Conservation (phyloP, 2,888 invertebrate genomes). For the Vandiemenella viatica region DNA sequence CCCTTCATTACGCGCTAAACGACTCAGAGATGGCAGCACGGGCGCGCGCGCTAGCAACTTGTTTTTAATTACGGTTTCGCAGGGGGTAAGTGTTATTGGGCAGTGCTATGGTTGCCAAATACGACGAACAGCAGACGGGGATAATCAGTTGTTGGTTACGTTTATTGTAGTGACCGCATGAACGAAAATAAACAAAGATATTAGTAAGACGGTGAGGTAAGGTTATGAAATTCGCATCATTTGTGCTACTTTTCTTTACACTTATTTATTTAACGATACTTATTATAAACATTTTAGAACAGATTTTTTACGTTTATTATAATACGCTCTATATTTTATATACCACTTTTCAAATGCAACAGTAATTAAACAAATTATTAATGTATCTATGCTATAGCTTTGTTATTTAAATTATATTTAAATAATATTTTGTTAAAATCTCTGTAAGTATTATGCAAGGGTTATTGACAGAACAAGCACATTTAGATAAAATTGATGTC, state of each 20-base stretch:
- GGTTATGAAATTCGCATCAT: too few species aligned
- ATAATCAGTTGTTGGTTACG: too few species aligned
- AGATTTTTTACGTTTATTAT: slow-evolving; percentile 7
- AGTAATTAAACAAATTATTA: background rate
- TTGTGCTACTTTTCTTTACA: slow-evolving; percentile 6
- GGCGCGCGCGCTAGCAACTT: too few species aligned
- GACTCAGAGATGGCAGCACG: background rate
- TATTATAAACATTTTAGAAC: slow-evolving; percentile 11
- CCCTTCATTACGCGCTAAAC: background rate
- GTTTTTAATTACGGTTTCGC: too few species aligned
- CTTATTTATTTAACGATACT: slow-evolving; percentile 9
- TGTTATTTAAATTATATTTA: slow-evolving; percentile 1
- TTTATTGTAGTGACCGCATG: too few species aligned
- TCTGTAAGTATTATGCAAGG: background rate
- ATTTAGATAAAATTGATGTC: background rate
- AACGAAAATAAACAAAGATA: too few species aligned
- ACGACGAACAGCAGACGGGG: too few species aligned
- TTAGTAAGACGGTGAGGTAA: too few species aligned
- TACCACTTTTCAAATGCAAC: slow-evolving; percentile 4
- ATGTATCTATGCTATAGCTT: background rate
- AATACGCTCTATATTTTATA: slow-evolving; percentile 5
- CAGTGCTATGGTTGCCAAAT: too few species aligned
- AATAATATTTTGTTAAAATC: background rate
- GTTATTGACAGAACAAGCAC: background rate
- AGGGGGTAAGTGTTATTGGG: too few species aligned